phyloP scores from a whole-genome alignment of 2,888 invertebrate genomes.

The Drosophila helvetica region DNA sequence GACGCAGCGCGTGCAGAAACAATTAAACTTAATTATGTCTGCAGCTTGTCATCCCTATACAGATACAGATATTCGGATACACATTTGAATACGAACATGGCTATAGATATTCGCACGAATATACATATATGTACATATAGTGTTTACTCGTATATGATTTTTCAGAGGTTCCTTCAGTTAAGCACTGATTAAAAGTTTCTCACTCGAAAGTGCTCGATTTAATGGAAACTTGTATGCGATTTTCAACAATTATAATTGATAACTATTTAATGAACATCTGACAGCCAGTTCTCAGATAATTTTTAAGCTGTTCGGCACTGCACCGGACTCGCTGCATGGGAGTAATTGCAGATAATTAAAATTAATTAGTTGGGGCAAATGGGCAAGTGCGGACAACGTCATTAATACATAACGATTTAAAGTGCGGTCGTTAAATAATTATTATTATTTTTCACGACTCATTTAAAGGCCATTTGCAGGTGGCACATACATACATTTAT shows the following conservation, averaged over 20 bases:
- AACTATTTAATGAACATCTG: constrained; percentile 71
- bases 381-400: constrained; percentile 36
- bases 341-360: constrained; percentile 61
- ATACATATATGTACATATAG: neutral
- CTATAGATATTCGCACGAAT: neutral
- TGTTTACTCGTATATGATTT: constrained; percentile 29
- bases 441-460: constrained; percentile 42
- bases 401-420: constrained; percentile 58
- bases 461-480: constrained; percentile 52
- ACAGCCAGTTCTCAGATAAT: constrained; percentile 28
- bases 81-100: constrained; percentile 11
- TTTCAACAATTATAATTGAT: constrained; percentile 69
- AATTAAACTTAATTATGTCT: constrained; percentile 80
- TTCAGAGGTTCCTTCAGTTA: constrained; percentile 44
- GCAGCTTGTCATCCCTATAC: constrained; percentile 33
- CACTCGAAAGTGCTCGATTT: constrained; percentile 48
- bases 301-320: constrained; percentile 4
- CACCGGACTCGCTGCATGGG: neutral
- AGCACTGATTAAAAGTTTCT: constrained; percentile 66
- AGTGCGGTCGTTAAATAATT: constrained; percentile 58
- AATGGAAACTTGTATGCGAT: constrained; percentile 45
- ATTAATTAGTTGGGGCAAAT: constrained; percentile 65
- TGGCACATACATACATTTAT: neutral
- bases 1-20: constrained; percentile 58
- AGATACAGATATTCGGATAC: constrained; percentile 19